Evolutionary conservation across 2,113 vertebrate species (phyloP).

Genomic region (Caranx melampygus): DNA sequence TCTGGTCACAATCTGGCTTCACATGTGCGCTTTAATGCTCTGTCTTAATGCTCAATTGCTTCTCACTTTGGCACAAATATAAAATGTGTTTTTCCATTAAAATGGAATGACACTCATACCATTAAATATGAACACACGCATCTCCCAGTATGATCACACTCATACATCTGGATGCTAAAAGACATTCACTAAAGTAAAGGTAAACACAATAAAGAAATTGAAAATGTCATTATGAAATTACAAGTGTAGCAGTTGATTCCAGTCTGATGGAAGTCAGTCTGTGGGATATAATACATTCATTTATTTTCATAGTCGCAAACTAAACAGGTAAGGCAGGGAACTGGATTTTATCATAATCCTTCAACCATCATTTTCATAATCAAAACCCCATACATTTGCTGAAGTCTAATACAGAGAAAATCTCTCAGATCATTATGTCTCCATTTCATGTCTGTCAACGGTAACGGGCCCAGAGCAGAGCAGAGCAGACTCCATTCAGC

Average conservation of each 20-base stretch:
- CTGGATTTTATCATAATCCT: background rate
- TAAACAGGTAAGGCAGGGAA: background rate
- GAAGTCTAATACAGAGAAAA: background rate
- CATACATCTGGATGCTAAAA: background rate
- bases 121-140: slow-evolving; percentile 40
- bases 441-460: background rate
- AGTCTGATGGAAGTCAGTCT: background rate
- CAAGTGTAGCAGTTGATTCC: slow-evolving; percentile 31
- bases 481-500: background rate
- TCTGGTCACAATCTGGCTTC: slow-evolving; percentile 13
- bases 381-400: background rate
- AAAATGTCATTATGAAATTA: slow-evolving; percentile 42
- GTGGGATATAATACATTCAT: background rate
- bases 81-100: slow-evolving; percentile 23
- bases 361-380: background rate
- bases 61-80: slow-evolving; percentile 10
- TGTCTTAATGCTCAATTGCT: slow-evolving; percentile 29
- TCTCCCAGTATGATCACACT: background rate
- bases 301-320: background rate
- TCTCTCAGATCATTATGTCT: background rate
- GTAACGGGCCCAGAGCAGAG: background rate
- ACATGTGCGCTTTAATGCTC: slow-evolving; percentile 18
- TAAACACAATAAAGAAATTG: slow-evolving; percentile 30
- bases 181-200: background rate
- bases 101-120: slow-evolving; percentile 12